These are phyloP conservation scores for Coptotermes formosanus DNA, from an alignment of 1,140 invertebrate genomes.

Conservation along the genomic window DNA sequence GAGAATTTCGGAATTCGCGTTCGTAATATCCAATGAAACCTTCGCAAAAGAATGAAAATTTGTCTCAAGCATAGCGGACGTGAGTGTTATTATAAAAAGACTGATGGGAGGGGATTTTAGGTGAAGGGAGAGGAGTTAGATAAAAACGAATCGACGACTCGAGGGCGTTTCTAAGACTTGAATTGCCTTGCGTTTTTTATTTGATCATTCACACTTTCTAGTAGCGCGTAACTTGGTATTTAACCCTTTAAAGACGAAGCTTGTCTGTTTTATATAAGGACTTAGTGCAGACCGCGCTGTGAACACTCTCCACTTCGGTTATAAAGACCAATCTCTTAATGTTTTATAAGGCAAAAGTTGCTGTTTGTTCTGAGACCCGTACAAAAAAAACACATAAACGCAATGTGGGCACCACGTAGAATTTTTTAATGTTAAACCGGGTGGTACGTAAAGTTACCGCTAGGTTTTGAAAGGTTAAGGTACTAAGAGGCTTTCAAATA, in stretches of 20 bases:
- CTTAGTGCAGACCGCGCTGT: too few relatives aligned
- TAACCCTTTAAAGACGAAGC: too few relatives aligned
- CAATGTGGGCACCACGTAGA: too few relatives aligned
- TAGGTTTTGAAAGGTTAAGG: too few relatives aligned
- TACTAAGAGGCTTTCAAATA: not conserved
- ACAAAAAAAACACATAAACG: too few relatives aligned
- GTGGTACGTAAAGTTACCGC: too few relatives aligned
- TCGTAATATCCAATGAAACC: not conserved
- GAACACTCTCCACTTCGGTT: too few relatives aligned
- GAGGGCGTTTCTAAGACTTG: not conserved
- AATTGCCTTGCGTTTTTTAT: not conserved
- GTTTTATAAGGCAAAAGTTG: too few relatives aligned
- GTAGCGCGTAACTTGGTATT: not conserved
- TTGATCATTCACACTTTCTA: not conserved
- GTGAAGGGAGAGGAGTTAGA: not conserved
- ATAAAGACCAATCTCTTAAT: too few relatives aligned
- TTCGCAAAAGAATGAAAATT: slow-evolving; percentile 7
- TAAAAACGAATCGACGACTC: not conserved
- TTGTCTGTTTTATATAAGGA: too few relatives aligned
- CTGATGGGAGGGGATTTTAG: not conserved
- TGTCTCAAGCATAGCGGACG: not conserved
- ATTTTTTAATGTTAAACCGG: too few relatives aligned
- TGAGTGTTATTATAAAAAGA: slow-evolving; percentile 8
- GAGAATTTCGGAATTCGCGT: not conserved
- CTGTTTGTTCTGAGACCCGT: too few relatives aligned